A percentile compares a stretch with the other conserved stretches of the same genome.
phyloP scores from a whole-genome alignment of 1,140 invertebrate species.

The Drosophila bifasciata region DNA sequence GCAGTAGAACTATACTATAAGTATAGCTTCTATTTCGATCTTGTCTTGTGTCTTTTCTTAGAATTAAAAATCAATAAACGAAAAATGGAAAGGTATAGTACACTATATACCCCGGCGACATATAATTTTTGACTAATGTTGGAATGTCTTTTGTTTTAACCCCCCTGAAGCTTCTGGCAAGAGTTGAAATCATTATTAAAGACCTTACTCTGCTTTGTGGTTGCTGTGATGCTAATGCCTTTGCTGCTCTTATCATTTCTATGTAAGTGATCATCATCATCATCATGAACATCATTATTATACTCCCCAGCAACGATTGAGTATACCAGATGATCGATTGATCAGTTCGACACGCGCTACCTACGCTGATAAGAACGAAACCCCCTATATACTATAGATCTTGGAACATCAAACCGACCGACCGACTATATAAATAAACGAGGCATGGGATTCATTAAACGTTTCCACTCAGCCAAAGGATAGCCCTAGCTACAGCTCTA shows the following conservation, averaged over 20 bases:
- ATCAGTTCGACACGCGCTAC: conserved; percentile 33
- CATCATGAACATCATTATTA: not conserved
- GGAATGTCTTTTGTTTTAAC: not conserved
- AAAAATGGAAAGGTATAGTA: conserved; percentile 66
- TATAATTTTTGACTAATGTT: not conserved
- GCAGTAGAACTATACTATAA: conserved; percentile 37
- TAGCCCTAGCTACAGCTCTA: conserved; percentile 17
- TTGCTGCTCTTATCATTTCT: conserved; percentile 72
- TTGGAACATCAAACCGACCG: conserved; percentile 50
- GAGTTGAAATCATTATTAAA: conserved; percentile 73
- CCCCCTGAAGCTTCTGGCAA: conserved; percentile 55
- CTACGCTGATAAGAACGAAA: conserved; percentile 35
- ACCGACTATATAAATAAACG: conserved; percentile 65
- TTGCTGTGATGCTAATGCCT: conserved; percentile 73
- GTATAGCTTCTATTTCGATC: conserved; percentile 19
- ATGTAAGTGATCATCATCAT: conserved; percentile 64
- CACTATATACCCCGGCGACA: not conserved
- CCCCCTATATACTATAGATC: conserved; percentile 40
- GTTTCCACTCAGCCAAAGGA: conserved; percentile 60
- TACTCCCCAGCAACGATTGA: conserved; percentile 28
- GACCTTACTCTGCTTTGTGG: conserved; percentile 68
- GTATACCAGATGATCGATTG: conserved; percentile 27
- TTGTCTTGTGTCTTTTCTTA: not conserved
- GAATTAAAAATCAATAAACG: not conserved
- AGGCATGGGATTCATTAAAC: conserved; percentile 71